Evolutionary conservation across 2,888 invertebrate species (phyloP).

Genomic region (Chironomus riparius): DNA sequence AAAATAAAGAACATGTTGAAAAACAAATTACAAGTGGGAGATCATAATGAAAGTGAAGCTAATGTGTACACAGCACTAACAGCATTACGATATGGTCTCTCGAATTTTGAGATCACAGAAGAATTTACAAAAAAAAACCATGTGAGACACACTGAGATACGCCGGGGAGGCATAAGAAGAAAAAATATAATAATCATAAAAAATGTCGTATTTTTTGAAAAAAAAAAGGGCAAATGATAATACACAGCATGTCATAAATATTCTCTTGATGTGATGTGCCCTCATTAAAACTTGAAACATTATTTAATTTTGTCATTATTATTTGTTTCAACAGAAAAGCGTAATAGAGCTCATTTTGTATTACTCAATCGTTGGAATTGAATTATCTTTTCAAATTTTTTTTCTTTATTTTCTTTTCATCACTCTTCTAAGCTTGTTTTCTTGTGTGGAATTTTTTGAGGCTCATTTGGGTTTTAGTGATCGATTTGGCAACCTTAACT

Average conservation of each 20-base stretch:
- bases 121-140: no score
- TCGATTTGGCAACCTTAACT: no score
- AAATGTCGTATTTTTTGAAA: background rate
- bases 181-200: background rate
- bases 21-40: conserved; percentile 12
- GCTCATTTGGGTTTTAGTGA: no score
- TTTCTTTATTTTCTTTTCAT: no score
- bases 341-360: background rate
- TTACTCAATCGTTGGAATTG: no score
- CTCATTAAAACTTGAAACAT: background rate
- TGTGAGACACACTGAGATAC: no score
- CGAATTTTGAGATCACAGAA: no score
- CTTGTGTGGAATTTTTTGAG: no score
- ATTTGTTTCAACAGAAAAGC: background rate
- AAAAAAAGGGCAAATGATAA: background rate
- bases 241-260: background rate
- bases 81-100: no score
- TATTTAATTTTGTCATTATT: background rate
- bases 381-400: no score
- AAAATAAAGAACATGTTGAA: conserved; percentile 1
- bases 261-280: background rate
- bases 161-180: background rate
- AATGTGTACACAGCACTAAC: no score
- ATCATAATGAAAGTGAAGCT: background rate
- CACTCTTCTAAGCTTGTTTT: no score